Evolutionary conservation across 2,888 invertebrate species (phyloP).

Genomic region (Coecobrya sp.): DNA sequence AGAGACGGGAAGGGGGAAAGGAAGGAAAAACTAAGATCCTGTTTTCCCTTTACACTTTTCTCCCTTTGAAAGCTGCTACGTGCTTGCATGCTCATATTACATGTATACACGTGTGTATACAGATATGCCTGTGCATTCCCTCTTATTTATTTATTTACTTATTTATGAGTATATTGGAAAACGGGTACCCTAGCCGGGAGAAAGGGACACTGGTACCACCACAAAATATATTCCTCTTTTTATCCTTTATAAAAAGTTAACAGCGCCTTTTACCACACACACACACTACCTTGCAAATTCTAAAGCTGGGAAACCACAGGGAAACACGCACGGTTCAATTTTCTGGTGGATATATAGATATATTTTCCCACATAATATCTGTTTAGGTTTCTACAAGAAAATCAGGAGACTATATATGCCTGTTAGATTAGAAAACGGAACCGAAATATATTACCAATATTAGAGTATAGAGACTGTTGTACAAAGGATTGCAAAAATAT

Average conservation of each 20-base stretch:
- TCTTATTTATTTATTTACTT: slow-evolving; percentile 10
- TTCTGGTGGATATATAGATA: neutral
- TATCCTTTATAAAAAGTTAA: neutral
- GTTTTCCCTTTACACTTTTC: slow-evolving; percentile 50
- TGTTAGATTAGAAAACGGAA: neutral
- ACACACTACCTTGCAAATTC: neutral
- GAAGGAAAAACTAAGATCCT: slow-evolving; percentile 54
- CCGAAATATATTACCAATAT: neutral
- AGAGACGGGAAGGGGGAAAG: slow-evolving; percentile 24
- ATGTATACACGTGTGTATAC: neutral
- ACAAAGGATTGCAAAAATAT: neutral
- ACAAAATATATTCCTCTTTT: neutral
- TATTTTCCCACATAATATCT: neutral
- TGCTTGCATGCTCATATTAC: neutral
- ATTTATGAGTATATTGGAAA: neutral
- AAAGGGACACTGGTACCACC: neutral
- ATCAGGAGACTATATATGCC: neutral
- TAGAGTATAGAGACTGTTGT: neutral
- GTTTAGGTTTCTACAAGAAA: neutral
- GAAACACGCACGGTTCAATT: neutral
- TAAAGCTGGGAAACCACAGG: neutral
- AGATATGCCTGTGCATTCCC: neutral
- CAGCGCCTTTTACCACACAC: neutral
- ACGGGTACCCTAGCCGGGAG: neutral
- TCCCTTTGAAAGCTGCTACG: slow-evolving; percentile 45